These are phyloP conservation scores for Ornithoptera priamus DNA, from an alignment of 2,888 invertebrate species.

Conservation along the genomic window DNA sequence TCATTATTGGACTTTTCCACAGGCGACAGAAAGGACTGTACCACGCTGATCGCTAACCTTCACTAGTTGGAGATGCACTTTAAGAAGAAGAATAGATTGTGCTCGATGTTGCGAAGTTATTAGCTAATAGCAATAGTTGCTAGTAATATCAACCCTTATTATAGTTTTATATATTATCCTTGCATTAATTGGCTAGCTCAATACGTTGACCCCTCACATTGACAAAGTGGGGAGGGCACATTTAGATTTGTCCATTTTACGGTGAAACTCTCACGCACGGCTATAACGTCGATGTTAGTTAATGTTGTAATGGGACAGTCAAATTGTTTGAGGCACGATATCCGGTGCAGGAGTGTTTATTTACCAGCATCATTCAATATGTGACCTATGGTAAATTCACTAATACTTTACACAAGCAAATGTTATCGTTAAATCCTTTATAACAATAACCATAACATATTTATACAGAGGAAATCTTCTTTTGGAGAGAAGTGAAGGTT, in stretches of 20 bases:
- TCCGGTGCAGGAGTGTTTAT: constrained; percentile 41
- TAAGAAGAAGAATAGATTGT: no score
- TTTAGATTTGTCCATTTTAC: constrained; percentile 32
- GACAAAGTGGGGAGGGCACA: constrained; percentile 46
- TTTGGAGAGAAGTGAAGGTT: no score
- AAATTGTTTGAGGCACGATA: constrained; percentile 38
- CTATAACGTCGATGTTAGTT: constrained; percentile 27
- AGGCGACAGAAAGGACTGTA: no score
- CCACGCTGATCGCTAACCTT: no score
- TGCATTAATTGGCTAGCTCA: constrained; percentile 35
- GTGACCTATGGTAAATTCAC: constrained; percentile 42
- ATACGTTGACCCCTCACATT: constrained; percentile 45
- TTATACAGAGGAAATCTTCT: no score
- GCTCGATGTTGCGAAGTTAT: no score
- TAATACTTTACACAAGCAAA: constrained; percentile 32
- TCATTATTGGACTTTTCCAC: no score
- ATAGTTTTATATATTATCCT: constrained; percentile 15
- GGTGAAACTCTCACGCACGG: constrained; percentile 27
- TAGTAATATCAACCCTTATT: constrained; percentile 8
- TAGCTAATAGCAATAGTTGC: not conserved
- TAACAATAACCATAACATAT: no score
- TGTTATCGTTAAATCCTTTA: constrained; percentile 20
- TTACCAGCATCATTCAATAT: constrained; percentile 45
- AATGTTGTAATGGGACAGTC: constrained; percentile 42
- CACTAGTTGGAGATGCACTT: no score